Evolutionary conservation across 2,888 invertebrate genomes (phyloP).

Genomic region (Drosophila lacicola): DNA sequence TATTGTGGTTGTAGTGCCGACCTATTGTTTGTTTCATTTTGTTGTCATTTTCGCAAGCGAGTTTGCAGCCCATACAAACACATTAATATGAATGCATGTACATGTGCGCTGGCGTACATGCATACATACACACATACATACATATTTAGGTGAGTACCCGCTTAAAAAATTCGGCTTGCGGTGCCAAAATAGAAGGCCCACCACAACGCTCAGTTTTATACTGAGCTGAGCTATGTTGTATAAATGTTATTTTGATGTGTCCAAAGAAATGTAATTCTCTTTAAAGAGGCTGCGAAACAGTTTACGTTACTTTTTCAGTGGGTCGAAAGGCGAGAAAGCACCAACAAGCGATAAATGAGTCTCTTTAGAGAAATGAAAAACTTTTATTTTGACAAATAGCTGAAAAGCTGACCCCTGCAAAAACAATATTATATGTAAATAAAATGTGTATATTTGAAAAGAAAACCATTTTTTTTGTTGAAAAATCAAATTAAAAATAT

Average conservation of each 20-base stretch:
- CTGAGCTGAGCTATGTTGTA: not conserved
- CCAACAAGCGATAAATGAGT: not conserved
- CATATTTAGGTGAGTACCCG: slow-evolving; percentile 30
- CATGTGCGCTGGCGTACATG: slow-evolving; percentile 1
- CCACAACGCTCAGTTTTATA: not conserved
- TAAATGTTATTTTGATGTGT: not conserved
- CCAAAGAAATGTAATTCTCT: not conserved
- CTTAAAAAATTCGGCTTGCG: slow-evolving; percentile 13
- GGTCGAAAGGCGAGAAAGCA: not conserved
- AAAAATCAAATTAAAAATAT: not conserved
- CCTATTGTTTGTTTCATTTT: slow-evolving; percentile 72
- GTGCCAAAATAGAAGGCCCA: slow-evolving; percentile 2
- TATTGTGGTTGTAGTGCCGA: slow-evolving; percentile 62
- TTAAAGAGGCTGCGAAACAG: not conserved
- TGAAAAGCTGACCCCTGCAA: too few species aligned
- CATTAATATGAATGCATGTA: slow-evolving; percentile 12
- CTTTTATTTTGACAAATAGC: too few species aligned
- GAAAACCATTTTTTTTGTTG: too few species aligned
- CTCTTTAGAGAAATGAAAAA: not conserved
- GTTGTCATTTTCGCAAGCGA: slow-evolving; percentile 72
- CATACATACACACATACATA: slow-evolving; percentile 16
- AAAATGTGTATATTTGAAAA: not conserved
- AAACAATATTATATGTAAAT: not conserved
- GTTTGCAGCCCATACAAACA: slow-evolving; percentile 47
- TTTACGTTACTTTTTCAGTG: not conserved